Conservation (phyloP, 2,888 invertebrate species). For the Cyclophora punctaria region DNA sequence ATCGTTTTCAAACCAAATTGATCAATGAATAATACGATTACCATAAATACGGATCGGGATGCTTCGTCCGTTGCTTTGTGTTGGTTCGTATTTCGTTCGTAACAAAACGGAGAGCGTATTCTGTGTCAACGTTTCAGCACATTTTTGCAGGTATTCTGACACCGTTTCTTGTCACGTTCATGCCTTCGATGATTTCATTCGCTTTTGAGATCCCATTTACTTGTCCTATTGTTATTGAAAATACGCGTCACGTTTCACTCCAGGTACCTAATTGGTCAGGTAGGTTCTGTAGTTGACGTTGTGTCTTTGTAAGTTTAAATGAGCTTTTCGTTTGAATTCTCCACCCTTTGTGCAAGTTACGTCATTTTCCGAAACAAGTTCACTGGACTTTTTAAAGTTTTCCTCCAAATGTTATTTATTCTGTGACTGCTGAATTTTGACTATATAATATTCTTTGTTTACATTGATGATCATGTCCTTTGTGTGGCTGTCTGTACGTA, state of each 20-base stretch:
- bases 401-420: not conserved
- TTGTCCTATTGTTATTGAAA: slow-evolving; percentile 8
- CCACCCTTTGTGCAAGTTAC: no score
- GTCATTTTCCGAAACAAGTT: not conserved
- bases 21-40: slow-evolving; percentile 5
- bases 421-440: not conserved
- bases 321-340: no score
- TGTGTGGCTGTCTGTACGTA: slow-evolving; percentile 47
- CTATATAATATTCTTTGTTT: slow-evolving; percentile 28
- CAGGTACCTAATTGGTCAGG: slow-evolving; percentile 1
- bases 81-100: no score
- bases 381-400: not conserved
- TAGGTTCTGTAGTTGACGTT: not conserved
- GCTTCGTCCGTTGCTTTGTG: no score
- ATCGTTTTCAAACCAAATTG: not conserved
- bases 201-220: slow-evolving; percentile 14
- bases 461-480: slow-evolving; percentile 38
- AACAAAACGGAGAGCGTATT: no score
- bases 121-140: no score
- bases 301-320: no score
- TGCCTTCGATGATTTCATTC: slow-evolving; percentile 18
- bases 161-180: slow-evolving; percentile 29
- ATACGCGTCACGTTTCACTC: slow-evolving; percentile 7
- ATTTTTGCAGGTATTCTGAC: slow-evolving; percentile 17
- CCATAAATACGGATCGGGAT: no score